Conservation (phyloP, 37 sponge, comb jelly and placozoan species). For the Hormiphora californensis region DNA sequence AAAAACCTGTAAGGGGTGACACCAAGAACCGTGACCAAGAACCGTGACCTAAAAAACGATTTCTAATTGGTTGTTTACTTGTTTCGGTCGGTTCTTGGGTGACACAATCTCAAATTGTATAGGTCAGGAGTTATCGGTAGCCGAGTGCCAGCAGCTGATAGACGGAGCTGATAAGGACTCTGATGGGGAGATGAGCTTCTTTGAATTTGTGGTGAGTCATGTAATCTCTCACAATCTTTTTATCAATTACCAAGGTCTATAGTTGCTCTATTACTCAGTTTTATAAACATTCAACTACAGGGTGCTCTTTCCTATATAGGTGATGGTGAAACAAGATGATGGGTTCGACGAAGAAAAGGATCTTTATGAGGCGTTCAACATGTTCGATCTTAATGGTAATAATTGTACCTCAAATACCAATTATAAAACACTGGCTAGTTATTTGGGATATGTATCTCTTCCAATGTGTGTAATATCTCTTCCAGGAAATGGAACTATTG, state of each 20-base stretch:
- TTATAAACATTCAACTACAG: too few relatives aligned
- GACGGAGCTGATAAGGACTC: not conserved
- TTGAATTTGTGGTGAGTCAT: not conserved
- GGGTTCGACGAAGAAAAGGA: not conserved
- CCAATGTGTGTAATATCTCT: not conserved
- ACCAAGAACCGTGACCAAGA: too few relatives aligned
- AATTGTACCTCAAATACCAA: not conserved
- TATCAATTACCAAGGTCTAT: too few relatives aligned
- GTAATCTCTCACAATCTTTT: too few relatives aligned
- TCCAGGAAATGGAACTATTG: not conserved
- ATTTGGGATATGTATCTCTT: not conserved
- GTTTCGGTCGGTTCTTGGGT: too few relatives aligned
- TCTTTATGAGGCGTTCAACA: not conserved
- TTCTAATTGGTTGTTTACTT: too few relatives aligned
- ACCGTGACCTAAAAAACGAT: too few relatives aligned
- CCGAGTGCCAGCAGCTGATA: slow-evolving; percentile 5
- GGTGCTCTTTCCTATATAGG: too few relatives aligned
- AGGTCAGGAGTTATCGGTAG: not conserved
- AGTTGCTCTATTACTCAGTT: too few relatives aligned
- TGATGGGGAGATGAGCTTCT: not conserved
- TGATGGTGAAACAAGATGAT: not conserved
- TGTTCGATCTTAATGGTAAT: not conserved
- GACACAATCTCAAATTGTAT: not conserved
- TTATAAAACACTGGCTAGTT: not conserved
- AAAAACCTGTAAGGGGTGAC: too few relatives aligned